Conservation (phyloP, 2,888 invertebrate species). For the Drosophila atroscutellata region DNA sequence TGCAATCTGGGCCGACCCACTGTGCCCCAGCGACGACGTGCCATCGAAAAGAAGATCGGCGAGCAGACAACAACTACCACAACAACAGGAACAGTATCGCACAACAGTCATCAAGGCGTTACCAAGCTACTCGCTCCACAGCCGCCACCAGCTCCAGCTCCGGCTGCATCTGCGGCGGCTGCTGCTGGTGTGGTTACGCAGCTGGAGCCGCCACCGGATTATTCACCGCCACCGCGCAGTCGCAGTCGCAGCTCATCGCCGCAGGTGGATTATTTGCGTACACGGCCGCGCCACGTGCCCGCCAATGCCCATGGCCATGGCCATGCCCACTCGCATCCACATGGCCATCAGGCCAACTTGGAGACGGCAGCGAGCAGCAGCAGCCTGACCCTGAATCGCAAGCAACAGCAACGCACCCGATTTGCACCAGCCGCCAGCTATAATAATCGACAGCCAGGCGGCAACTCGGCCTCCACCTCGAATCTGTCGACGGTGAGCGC, state of each 20-base stretch:
- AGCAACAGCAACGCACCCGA: conserved; percentile 89
- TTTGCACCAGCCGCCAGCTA: conserved; percentile 86
- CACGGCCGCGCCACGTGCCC: conserved; percentile 18
- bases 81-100: neutral
- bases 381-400: conserved; percentile 81
- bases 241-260: conserved; percentile 84
- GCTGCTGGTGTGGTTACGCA: conserved; percentile 16
- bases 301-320: conserved; percentile 2
- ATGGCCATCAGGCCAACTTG: neutral
- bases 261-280: conserved; percentile 73
- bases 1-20: conserved; percentile 86
- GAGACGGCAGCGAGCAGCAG: conserved; percentile 42
- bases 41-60: conserved; percentile 86
- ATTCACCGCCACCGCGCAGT: conserved; percentile 87
- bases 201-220: conserved; percentile 90
- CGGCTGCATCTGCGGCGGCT: conserved; percentile 16
- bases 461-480: conserved; percentile 78
- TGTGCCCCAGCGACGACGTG: conserved; percentile 89
- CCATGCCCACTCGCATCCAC: conserved; percentile 4
- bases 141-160: conserved; percentile 19
- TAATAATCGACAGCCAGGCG: conserved; percentile 6
- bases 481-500: conserved; percentile 68
- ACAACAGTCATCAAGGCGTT: conserved; percentile 2
- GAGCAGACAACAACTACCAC: conserved; percentile 58
- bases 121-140: conserved; percentile 5